phyloP scores from a whole-genome alignment of 2,113 vertebrate species.

The Danio rerio region GRCz12tu NC_133194.1:41739501-41740000 shows the following conservation, averaged over 20 bases:
- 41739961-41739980: background rate
- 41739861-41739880: background rate
- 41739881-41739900: slow-evolving; percentile 1
- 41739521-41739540: too few relatives aligned
- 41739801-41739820: slow-evolving; percentile 25
- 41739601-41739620: background rate
- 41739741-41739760: background rate
- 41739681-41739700: slow-evolving; percentile 10
- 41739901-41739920: background rate
- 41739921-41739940: slow-evolving; percentile 1
- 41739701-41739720: background rate
- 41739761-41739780: slow-evolving; percentile 26
- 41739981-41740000: slow-evolving; percentile 5
- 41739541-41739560: background rate
- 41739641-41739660: background rate
- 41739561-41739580: background rate
- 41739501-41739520: too few relatives aligned
- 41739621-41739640: slow-evolving; percentile 9
- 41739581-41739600: background rate
- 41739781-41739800: slow-evolving; percentile 29
- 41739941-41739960: background rate
- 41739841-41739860: slow-evolving; percentile 22
- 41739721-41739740: slow-evolving; percentile 30
- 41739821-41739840: slow-evolving; percentile 22
- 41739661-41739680: slow-evolving; percentile 12